Evolutionary conservation across 1,140 invertebrate genomes (phyloP).

Genomic region (Eciton burchellii): DNA sequence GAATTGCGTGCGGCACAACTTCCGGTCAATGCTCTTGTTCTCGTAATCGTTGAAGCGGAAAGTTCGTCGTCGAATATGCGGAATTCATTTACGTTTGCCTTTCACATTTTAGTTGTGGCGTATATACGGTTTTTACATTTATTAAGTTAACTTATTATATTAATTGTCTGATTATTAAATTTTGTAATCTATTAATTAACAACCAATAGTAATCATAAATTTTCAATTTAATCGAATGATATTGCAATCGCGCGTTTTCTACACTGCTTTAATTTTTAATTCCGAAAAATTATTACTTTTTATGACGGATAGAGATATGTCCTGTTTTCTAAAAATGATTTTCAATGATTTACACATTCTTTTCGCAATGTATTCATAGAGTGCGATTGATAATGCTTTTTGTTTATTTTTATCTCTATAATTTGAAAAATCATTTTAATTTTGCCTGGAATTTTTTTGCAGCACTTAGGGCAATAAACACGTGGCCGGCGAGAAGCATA

Average conservation of each 20-base stretch:
- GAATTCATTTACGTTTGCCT: background rate
- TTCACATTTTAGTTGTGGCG: background rate
- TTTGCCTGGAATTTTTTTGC: slow-evolving; percentile 6
- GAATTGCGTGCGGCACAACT: slow-evolving; percentile 27
- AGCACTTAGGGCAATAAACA: slow-evolving; percentile 3
- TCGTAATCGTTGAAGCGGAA: slow-evolving; percentile 6
- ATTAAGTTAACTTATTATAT: background rate
- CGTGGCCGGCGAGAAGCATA: background rate
- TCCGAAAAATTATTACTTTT: background rate
- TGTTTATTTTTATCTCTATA: background rate
- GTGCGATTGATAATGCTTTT: background rate
- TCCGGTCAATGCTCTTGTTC: slow-evolving; percentile 5
- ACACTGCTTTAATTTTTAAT: background rate
- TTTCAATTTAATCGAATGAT: too few species aligned
- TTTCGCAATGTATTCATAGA: background rate
- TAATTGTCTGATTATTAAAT: background rate
- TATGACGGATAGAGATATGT: background rate
- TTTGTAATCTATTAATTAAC: background rate
- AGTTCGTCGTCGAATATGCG: background rate
- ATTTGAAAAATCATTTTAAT: background rate
- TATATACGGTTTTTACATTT: background rate
- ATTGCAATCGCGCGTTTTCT: background rate
- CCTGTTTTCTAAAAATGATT: too few species aligned
- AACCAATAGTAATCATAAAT: too few species aligned
- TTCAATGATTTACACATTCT: background rate